phyloP scores from a whole-genome alignment of 2,797 vertebrate species.

The Gephyroberyx darwinii region DNA sequence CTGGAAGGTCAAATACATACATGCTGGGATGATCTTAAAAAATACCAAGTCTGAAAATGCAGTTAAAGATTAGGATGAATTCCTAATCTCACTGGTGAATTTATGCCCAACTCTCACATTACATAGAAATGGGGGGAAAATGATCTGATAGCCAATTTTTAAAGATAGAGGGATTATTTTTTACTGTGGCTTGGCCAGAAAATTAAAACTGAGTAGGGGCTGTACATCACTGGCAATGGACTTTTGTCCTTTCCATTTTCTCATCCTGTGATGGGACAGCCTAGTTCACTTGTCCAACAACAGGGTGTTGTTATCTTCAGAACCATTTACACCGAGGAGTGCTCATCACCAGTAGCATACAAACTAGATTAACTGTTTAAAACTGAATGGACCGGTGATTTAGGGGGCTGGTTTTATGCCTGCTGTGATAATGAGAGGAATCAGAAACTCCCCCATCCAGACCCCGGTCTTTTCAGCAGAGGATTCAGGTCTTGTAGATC shows the following conservation, averaged over 20 bases:
- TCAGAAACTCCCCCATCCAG: slow-evolving; percentile 38
- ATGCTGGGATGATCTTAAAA: not conserved
- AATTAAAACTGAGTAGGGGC: slow-evolving; percentile 4
- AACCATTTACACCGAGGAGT: slow-evolving; percentile 1
- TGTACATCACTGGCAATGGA: slow-evolving; percentile 1
- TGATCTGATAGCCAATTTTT: not conserved
- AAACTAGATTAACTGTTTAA: slow-evolving; percentile 46
- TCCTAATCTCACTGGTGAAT: not conserved
- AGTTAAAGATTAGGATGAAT: not conserved
- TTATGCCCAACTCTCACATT: not conserved
- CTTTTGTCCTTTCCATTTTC: slow-evolving; percentile 9
- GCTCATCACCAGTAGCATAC: slow-evolving; percentile 46
- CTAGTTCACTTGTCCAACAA: slow-evolving; percentile 3
- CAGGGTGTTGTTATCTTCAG: slow-evolving; percentile 44
- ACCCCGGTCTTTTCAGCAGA: slow-evolving; percentile 44
- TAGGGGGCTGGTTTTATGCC: slow-evolving; percentile 46
- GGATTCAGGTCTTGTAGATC: slow-evolving; percentile 39
- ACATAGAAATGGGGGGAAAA: not conserved
- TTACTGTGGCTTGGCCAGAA: not conserved
- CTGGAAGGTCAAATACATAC: not conserved
- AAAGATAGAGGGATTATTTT: not conserved
- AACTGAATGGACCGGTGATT: slow-evolving; percentile 36
- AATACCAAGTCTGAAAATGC: not conserved
- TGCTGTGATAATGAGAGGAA: slow-evolving; percentile 50
- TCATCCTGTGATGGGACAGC: slow-evolving; percentile 23